phyloP scores from a whole-genome alignment of 1,140 invertebrate species.

The Oreohelix idahoensis region DNA sequence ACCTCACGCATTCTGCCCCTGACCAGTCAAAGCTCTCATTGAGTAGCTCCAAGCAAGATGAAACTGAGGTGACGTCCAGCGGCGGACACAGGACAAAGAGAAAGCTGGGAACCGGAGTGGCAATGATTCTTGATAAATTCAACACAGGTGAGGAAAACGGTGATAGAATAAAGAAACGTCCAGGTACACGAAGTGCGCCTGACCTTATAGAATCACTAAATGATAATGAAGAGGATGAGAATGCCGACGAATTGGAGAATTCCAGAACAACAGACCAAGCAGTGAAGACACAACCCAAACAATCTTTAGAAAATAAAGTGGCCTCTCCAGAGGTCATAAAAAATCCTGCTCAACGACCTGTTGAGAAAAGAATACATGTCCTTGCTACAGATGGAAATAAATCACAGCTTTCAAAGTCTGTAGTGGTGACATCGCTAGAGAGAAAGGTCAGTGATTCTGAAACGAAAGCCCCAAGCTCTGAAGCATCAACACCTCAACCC shows the following conservation, averaged over 20 bases:
- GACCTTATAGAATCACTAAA: conserved; percentile 36
- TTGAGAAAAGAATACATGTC: conserved; percentile 2
- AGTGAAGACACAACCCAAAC: conserved; percentile 2
- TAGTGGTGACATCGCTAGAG: neutral
- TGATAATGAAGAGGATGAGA: conserved; percentile 19
- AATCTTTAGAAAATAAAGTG: conserved; percentile 28
- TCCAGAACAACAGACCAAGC: conserved; percentile 3
- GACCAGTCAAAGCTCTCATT: neutral
- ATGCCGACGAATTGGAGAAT: neutral
- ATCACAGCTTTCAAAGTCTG: neutral
- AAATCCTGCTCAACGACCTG: conserved; percentile 6
- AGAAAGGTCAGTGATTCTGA: conserved; percentile 13
- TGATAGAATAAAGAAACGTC: conserved; percentile 28
- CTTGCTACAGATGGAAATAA: neutral
- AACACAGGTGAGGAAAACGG: conserved; percentile 60
- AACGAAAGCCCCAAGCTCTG: neutral
- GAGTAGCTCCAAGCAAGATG: neutral
- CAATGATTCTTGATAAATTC: conserved; percentile 59
- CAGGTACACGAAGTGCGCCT: conserved; percentile 46
- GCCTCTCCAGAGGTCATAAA: conserved; percentile 32
- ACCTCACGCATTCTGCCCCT: neutral
- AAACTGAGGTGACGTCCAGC: neutral
- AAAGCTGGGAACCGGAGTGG: conserved; percentile 47
- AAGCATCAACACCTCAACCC: conserved; percentile 11
- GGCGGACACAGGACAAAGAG: conserved; percentile 14